Evolutionary conservation across 2,888 invertebrate genomes (phyloP), one percentile per base, ranked within the genome.

Genomic region (Leptinotarsa haldemani): DNA sequence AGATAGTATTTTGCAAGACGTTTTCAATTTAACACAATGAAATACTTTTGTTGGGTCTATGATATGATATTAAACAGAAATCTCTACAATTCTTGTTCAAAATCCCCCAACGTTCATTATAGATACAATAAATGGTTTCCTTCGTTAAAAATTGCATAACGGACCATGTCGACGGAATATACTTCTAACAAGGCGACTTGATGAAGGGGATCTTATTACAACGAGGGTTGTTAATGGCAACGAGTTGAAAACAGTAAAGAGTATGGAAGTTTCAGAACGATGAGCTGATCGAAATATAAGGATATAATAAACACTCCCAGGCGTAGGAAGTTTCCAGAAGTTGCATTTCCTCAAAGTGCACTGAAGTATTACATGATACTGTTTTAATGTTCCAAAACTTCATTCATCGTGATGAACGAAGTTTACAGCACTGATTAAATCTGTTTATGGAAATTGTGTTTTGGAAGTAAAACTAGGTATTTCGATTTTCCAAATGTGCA

Each of bases 321-420:
- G 65, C 69, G 68, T 65, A 69, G 69, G 68, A 74, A 74, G 71
- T 74, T 74, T 65, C 48, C 53, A 50, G 46, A 56, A 68, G 74
- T 40, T 80, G 80, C 80, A 72, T 71, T 80, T 80, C 80, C 82
- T 80, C 78, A 79, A 82, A 82, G 83, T 83, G 83, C 82, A 83
- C 73, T 80, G 80, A 75, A 83, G 81, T 83, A 82, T 83, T 80
- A 83, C 81, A 80, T 77, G 82, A 82, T 81, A 81, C 75, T 73
- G 73, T 67, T 65, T 69, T 74, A 74, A 78, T 73, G 73, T 71
- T 66, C 73, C 65, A 40, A 73, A 71, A 76, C 74, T 73, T 74
- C 61, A 69, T 9, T 40, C 40, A 40, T 40, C 9, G 40, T 40
- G 40, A 40, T 40, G 40, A 40, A 40, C 40, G 40, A 40, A 40